Evolutionary conservation across 2,113 vertebrate species (phyloP).

Genomic region (Melanotaenia duboulayi): DNA sequence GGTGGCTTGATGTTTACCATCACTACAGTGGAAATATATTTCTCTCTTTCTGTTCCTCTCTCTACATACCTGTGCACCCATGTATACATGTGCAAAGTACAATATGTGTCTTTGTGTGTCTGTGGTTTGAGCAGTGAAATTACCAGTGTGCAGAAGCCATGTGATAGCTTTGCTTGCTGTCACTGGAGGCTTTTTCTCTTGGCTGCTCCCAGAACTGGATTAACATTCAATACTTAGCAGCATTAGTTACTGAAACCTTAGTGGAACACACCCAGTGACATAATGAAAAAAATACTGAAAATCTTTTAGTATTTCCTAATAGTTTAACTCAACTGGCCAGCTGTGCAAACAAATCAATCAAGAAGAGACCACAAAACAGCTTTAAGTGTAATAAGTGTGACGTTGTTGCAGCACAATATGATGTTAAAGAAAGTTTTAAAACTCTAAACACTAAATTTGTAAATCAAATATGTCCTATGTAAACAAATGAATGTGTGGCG

Average conservation of each 20-base stretch:
- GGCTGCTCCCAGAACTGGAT: conserved; percentile 77
- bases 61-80: conserved; percentile 10
- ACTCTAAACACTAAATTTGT: conserved; percentile 16
- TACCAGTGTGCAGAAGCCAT: conserved; percentile 41
- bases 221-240: conserved; percentile 76
- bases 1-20: neutral
- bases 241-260: conserved; percentile 74
- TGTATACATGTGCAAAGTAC: conserved; percentile 16
- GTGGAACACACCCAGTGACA: conserved; percentile 26
- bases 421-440: conserved; percentile 19
- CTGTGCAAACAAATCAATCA: neutral
- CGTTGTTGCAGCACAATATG: neutral
- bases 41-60: neutral
- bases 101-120: conserved; percentile 20
- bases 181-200: conserved; percentile 73
- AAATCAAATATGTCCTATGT: neutral
- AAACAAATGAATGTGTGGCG: conserved; percentile 17
- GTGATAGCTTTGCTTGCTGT: conserved; percentile 58
- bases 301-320: neutral
- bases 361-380: neutral
- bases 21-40: conserved; percentile 1
- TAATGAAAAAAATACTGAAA: conserved; percentile 3
- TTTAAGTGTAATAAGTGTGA: conserved; percentile 5
- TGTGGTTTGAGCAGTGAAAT: conserved; percentile 31
- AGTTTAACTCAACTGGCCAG: neutral